These are phyloP conservation scores for Trichogramma dendrolimi DNA, from an alignment of 2,888 invertebrate genomes.

Conservation along the genomic window DNA sequence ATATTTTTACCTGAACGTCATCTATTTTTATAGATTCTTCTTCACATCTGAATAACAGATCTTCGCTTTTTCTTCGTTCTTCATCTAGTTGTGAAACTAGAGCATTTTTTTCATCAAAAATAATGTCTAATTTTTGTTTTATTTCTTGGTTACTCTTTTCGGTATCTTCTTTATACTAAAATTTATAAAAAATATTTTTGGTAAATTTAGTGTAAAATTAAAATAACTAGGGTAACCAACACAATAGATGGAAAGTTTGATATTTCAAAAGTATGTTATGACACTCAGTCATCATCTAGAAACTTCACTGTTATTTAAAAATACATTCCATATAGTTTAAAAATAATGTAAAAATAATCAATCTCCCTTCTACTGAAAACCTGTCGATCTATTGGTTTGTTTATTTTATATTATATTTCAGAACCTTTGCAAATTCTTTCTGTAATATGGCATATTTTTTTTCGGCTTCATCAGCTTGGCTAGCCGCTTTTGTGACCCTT, in stretches of 20 bases:
- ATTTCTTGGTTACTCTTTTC: slow-evolving; percentile 59
- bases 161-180: slow-evolving; percentile 56
- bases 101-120: slow-evolving; percentile 49
- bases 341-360: too few species aligned
- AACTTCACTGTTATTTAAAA: too few species aligned
- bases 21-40: slow-evolving; percentile 86
- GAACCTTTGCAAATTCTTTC: slow-evolving; percentile 66
- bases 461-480: slow-evolving; percentile 76
- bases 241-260: too few species aligned
- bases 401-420: slow-evolving; percentile 2
- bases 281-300: too few species aligned
- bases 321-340: too few species aligned
- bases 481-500: slow-evolving; percentile 79
- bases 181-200: neutral
- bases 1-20: slow-evolving; percentile 71
- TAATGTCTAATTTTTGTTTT: slow-evolving; percentile 54
- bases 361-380: neutral
- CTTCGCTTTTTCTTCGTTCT: slow-evolving; percentile 78
- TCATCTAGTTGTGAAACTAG: slow-evolving; percentile 66
- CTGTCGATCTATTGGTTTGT: slow-evolving; percentile 1
- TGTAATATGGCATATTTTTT: slow-evolving; percentile 59
- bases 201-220: too few species aligned
- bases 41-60: slow-evolving; percentile 85
- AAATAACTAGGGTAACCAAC: too few species aligned
- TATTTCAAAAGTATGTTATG: too few species aligned